A percentile compares a stretch with the other conserved stretches of the same genome.
These are phyloP conservation scores for Calephelis virginiensis DNA, from an alignment of 1,140 invertebrate genomes.

Conservation along the genomic window DNA sequence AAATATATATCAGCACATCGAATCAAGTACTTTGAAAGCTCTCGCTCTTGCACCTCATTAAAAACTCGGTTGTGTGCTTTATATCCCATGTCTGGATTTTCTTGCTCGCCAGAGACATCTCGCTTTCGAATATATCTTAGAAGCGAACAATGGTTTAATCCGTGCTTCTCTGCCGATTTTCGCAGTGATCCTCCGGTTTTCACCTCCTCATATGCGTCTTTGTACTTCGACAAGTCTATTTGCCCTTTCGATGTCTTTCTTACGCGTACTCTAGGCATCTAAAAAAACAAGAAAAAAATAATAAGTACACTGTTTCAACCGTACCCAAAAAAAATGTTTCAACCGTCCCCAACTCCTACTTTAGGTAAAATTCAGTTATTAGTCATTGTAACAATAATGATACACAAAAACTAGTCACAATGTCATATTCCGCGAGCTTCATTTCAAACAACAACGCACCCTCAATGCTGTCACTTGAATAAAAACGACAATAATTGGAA, in stretches of 20 bases:
- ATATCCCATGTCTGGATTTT: no score
- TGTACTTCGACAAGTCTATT: slow-evolving; percentile 10
- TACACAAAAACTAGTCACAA: no score
- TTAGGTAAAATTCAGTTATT: no score
- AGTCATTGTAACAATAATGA: no score
- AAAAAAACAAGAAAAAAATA: background rate
- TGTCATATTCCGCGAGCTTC: no score
- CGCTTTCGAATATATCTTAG: slow-evolving; percentile 10
- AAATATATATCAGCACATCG: slow-evolving; percentile 24
- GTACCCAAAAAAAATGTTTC: background rate
- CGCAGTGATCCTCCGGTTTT: background rate
- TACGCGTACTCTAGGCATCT: slow-evolving; percentile 11
- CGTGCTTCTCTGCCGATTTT: background rate
- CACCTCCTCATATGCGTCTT: slow-evolving; percentile 8
- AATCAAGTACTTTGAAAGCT: slow-evolving; percentile 14
- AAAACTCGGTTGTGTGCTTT: no score
- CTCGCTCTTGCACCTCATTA: slow-evolving; percentile 18
- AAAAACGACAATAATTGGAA: no score
- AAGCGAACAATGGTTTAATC: slow-evolving; percentile 17
- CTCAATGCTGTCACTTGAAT: no score
- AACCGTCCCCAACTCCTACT: no score
- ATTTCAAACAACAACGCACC: no score
- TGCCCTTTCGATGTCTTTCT: background rate
- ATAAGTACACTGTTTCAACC: background rate
- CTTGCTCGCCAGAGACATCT: no score